Evolutionary conservation across 2,797 vertebrate species (phyloP).

Genomic region (Sebastolobus alascanus): DNA sequence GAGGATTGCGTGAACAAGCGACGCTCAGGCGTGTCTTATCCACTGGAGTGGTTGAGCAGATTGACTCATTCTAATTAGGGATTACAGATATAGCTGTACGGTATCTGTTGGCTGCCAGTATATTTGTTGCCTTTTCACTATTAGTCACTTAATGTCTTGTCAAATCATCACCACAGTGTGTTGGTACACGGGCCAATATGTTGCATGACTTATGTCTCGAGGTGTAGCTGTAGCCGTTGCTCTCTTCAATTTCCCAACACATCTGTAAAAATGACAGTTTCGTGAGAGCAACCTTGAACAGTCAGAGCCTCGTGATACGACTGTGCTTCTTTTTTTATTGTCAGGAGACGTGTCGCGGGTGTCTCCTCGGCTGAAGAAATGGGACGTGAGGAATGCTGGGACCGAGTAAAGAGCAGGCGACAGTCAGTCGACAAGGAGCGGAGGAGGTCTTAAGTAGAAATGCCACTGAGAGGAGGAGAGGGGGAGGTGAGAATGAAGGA

Average conservation of each 20-base stretch:
- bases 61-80: conserved; percentile 44
- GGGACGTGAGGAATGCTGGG: neutral
- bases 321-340: neutral
- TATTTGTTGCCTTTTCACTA: neutral
- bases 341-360: neutral
- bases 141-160: neutral
- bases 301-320: neutral
- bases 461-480: conserved; percentile 33
- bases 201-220: conserved; percentile 17
- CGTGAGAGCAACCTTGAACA: conserved; percentile 30
- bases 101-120: neutral
- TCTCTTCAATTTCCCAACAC: neutral
- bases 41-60: conserved; percentile 28
- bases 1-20: conserved; percentile 33
- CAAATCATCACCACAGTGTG: neutral
- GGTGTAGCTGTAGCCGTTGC: neutral
- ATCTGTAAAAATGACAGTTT: conserved; percentile 29
- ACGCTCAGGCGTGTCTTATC: conserved; percentile 8
- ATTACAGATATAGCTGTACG: conserved; percentile 21
- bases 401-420: conserved; percentile 28
- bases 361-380: conserved; percentile 22
- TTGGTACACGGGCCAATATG: neutral
- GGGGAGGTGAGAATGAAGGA: conserved; percentile 52
- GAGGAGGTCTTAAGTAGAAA: conserved; percentile 12
- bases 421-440: conserved; percentile 21